Percentiles rank a stretch among this genome's conserved stretches.
These are phyloP conservation scores for Anguilla marmorata DNA, from an alignment of 2,797 vertebrate species.

Conservation along the genomic window DNA sequence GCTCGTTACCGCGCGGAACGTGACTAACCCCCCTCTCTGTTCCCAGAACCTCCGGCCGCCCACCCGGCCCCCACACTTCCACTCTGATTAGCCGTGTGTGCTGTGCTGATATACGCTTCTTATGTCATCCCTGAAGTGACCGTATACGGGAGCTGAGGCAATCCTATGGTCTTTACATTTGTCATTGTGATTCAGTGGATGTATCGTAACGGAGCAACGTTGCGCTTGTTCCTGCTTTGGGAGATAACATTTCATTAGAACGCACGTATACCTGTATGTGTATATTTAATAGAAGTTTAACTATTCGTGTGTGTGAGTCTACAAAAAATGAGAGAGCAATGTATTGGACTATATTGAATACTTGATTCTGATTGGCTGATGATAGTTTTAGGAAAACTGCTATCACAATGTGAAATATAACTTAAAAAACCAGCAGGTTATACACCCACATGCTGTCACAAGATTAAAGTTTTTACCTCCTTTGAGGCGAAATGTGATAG, in stretches of 20 bases:
- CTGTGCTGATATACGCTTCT: background rate
- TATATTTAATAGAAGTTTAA: background rate
- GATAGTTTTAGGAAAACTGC: background rate
- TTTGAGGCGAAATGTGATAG: background rate
- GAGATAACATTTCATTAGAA: background rate
- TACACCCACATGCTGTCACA: background rate
- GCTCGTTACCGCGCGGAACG: background rate
- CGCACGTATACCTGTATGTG: background rate
- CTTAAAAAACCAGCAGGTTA: background rate
- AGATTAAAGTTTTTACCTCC: background rate
- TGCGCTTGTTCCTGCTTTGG: background rate
- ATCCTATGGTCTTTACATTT: background rate
- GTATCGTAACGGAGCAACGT: background rate
- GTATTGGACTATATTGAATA: background rate
- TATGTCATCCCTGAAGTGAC: background rate
- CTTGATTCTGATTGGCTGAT: background rate
- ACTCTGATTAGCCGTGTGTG: background rate
- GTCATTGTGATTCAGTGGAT: background rate
- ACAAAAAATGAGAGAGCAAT: background rate
- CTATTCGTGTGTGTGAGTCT: background rate
- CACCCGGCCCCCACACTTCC: background rate
- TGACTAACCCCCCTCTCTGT: constrained; percentile 2
- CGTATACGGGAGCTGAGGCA: background rate
- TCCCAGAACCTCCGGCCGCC: background rate
- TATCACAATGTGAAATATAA: background rate